Conservation (phyloP, 2,113 vertebrate genomes). For the Passer montanus region DNA sequence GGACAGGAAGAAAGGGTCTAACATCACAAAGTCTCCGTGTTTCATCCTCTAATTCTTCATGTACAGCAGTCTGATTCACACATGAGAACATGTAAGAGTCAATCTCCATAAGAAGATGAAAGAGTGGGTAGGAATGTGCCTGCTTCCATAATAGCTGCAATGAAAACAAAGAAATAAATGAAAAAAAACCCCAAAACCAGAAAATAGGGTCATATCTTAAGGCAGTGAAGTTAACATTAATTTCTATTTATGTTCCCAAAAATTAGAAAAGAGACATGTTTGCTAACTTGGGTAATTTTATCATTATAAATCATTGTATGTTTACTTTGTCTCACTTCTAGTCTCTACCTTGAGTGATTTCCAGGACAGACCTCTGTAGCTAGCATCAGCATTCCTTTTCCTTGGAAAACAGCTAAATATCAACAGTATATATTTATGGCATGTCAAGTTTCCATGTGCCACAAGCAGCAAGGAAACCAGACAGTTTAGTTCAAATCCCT, state of each 20-base stretch:
- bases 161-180: background rate
- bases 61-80: slow-evolving; percentile 95
- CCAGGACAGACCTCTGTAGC: background rate
- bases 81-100: slow-evolving; percentile 98
- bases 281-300: background rate
- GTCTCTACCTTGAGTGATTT: background rate
- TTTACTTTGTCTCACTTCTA: background rate
- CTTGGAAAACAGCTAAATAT: background rate
- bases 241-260: background rate
- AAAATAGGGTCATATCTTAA: background rate
- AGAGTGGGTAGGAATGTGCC: slow-evolving; percentile 91
- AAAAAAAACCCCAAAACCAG: background rate
- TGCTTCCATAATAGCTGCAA: slow-evolving; percentile 95
- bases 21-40: slow-evolving; percentile 91
- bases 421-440: background rate
- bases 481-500: background rate
- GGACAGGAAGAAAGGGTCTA: slow-evolving; percentile 93
- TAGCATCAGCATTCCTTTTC: background rate
- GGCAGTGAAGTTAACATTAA: background rate
- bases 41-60: slow-evolving; percentile 96
- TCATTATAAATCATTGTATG: background rate
- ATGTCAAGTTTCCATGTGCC: background rate
- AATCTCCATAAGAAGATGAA: slow-evolving; percentile 90
- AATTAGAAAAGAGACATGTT: background rate
- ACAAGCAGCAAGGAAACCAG: background rate